These are phyloP conservation scores for Parauchenoglanis ngamensis DNA, from an alignment of 2,797 vertebrate genomes.

Conservation along the genomic window DNA sequence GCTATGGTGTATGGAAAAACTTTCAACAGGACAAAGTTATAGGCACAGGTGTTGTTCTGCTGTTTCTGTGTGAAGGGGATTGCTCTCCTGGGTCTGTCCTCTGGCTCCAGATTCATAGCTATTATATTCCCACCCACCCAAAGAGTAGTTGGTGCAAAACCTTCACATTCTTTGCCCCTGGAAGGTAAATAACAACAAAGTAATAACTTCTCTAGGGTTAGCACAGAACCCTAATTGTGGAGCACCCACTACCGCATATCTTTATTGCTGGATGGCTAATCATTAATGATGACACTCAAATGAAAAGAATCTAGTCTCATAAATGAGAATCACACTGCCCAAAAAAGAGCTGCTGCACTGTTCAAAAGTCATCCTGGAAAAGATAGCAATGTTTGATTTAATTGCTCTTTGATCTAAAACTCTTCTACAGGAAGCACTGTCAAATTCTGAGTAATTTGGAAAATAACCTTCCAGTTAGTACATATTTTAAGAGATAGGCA, in stretches of 20 bases:
- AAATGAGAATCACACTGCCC: neutral
- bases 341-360: neutral
- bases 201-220: neutral
- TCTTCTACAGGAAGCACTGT: neutral
- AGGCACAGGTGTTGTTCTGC: neutral
- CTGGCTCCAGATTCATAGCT: neutral
- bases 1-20: neutral
- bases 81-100: neutral
- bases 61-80: too few species aligned
- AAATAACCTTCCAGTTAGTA: neutral
- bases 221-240: neutral
- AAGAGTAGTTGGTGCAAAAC: neutral
- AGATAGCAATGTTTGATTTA: neutral
- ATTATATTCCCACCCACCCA: neutral
- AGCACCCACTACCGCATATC: neutral
- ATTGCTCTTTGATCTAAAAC: constrained; percentile 3
- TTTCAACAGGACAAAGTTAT: neutral
- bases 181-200: neutral
- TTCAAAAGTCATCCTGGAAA: neutral
- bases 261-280: neutral
- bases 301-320: neutral
- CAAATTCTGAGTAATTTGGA: neutral
- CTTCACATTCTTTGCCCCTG: neutral
- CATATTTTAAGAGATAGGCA: neutral
- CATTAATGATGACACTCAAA: neutral